Percentiles rank a stretch among this genome's conserved stretches.
These are phyloP conservation scores for Podarcis raffonei DNA, from an alignment of 2,113 vertebrate species.

Conservation along the genomic window DNA sequence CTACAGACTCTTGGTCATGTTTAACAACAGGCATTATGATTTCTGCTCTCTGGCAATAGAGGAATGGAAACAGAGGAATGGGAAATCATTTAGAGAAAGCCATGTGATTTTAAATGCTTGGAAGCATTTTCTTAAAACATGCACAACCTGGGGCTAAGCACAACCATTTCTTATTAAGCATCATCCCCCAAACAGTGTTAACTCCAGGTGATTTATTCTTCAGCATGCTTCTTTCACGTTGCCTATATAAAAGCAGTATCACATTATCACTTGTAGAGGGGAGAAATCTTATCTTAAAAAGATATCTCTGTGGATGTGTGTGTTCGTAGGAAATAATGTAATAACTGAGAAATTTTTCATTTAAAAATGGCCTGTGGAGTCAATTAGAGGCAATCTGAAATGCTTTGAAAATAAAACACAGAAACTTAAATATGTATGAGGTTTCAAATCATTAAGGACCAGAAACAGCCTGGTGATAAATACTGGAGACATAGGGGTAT, in stretches of 20 bases:
- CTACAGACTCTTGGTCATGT: too few relatives aligned
- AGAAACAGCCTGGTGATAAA: slow-evolving; percentile 15
- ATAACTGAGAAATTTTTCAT: slow-evolving; percentile 53
- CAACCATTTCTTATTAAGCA: slow-evolving; percentile 47
- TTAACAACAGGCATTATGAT: not conserved
- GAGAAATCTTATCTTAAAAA: slow-evolving; percentile 54
- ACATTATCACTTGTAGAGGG: slow-evolving; percentile 49
- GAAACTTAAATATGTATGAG: slow-evolving; percentile 43
- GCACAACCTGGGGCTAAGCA: slow-evolving; percentile 12
- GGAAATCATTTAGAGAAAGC: not conserved
- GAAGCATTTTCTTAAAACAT: slow-evolving; percentile 15
- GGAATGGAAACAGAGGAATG: not conserved
- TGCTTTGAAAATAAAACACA: slow-evolving; percentile 39
- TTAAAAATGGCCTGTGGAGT: slow-evolving; percentile 67
- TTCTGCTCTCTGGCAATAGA: not conserved
- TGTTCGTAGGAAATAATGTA: slow-evolving; percentile 40
- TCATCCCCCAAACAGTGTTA: not conserved
- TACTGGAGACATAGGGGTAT: not conserved
- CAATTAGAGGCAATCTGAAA: slow-evolving; percentile 54
- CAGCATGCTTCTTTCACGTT: slow-evolving; percentile 46
- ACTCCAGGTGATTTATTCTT: slow-evolving; percentile 60
- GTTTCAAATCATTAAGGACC: slow-evolving; percentile 30
- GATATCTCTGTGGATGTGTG: slow-evolving; percentile 22
- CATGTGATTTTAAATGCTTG: not conserved
- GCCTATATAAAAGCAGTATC: slow-evolving; percentile 53